A percentile compares a stretch with the other conserved stretches of the same genome.
These are phyloP conservation scores for Danio aesculapii DNA, from an alignment of 2,797 vertebrate genomes.

Conservation along the genomic window DNA sequence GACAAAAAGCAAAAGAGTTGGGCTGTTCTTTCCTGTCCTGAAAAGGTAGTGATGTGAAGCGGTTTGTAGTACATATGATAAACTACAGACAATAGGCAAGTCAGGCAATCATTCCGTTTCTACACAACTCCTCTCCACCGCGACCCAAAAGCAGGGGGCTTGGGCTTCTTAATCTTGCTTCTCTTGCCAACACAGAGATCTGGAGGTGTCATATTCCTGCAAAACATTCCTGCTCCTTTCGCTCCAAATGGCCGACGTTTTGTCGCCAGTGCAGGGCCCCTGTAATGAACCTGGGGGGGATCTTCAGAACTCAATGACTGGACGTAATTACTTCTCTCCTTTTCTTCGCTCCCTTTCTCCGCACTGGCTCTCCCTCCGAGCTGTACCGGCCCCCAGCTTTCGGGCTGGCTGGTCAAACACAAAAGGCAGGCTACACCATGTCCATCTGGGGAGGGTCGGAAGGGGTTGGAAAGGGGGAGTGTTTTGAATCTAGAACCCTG, in stretches of 20 bases:
- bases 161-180: slow-evolving; percentile 58
- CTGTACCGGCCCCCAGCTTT: slow-evolving; percentile 86
- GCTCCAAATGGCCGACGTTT: slow-evolving; percentile 82
- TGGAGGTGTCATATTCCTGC: slow-evolving; percentile 71
- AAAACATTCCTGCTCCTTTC: slow-evolving; percentile 81
- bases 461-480: neutral
- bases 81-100: slow-evolving; percentile 58
- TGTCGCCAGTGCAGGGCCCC: slow-evolving; percentile 69
- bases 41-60: slow-evolving; percentile 60
- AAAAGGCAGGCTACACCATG: slow-evolving; percentile 89
- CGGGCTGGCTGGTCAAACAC: slow-evolving; percentile 93
- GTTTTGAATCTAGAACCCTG: slow-evolving; percentile 23
- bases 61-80: slow-evolving; percentile 54
- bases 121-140: slow-evolving; percentile 36
- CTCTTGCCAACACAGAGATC: slow-evolving; percentile 51
- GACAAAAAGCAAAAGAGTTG: slow-evolving; percentile 33
- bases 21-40: slow-evolving; percentile 50
- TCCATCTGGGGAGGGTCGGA: slow-evolving; percentile 75
- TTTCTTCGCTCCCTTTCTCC: slow-evolving; percentile 70
- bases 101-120: slow-evolving; percentile 54
- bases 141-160: slow-evolving; percentile 38
- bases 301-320: slow-evolving; percentile 82
- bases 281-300: slow-evolving; percentile 83
- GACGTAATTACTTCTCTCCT: slow-evolving; percentile 91
- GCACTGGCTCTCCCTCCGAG: slow-evolving; percentile 69